A percentile compares a stretch with the other conserved stretches of the same genome.
Conservation (phyloP, 2,113 vertebrate species). For the Andinoacara biseriatus region DNA sequence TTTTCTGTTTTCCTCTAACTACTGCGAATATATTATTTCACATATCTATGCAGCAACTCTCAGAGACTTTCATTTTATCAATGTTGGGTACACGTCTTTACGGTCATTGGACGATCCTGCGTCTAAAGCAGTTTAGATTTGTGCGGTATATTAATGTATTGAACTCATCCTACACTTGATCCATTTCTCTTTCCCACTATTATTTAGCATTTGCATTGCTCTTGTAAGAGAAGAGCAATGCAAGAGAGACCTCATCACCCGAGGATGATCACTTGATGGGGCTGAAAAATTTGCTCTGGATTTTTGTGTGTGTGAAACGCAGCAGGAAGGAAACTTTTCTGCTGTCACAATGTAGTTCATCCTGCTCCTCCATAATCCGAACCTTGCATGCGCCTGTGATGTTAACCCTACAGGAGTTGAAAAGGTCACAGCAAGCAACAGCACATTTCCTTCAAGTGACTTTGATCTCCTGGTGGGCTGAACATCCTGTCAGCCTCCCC, state of each 20-base stretch:
- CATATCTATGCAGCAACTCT: constrained; percentile 27
- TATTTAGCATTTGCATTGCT: constrained; percentile 38
- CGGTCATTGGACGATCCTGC: not conserved
- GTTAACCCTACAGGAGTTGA: constrained; percentile 73
- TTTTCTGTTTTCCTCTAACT: constrained; percentile 8
- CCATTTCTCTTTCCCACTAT: constrained; percentile 17
- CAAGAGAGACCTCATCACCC: constrained; percentile 1
- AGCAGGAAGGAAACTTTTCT: constrained; percentile 54
- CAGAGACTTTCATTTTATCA: not conserved
- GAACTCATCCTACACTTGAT: not conserved
- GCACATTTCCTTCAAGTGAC: constrained; percentile 75
- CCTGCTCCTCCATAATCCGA: constrained; percentile 54
- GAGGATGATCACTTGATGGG: constrained; percentile 15
- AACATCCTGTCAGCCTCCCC: constrained; percentile 82
- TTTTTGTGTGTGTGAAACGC: not conserved
- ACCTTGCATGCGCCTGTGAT: constrained; percentile 66
- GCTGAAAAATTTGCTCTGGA: constrained; percentile 27
- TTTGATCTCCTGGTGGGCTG: constrained; percentile 80
- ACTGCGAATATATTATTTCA: constrained; percentile 9
- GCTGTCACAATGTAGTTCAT: constrained; percentile 20
- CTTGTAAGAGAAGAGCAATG: constrained; percentile 30
- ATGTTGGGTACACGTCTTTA: not conserved
- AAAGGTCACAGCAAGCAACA: constrained; percentile 78
- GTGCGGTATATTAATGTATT: constrained; percentile 22
- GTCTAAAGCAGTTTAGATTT: constrained; percentile 3